A percentile compares a stretch with the other conserved stretches of the same genome.
Evolutionary conservation across 2,888 invertebrate genomes (phyloP).

Genomic region (Flexamia atlantica): DNA sequence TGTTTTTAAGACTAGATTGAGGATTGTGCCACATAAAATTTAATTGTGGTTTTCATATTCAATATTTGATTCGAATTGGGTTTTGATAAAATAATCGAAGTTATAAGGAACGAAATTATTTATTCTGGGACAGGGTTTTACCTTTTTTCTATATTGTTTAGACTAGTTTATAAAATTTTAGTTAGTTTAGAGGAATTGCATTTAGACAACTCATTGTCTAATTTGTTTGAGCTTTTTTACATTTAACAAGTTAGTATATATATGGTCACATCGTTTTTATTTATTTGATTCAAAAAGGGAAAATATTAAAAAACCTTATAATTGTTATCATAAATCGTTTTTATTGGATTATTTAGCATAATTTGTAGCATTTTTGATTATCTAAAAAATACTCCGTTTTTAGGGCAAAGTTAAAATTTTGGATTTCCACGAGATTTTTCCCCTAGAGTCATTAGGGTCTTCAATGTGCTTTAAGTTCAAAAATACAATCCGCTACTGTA

Average conservation of each 20-base stretch:
- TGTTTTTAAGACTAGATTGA: constrained; percentile 58
- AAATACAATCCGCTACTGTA: too few species aligned
- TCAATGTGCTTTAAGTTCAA: too few species aligned
- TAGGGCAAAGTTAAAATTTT: too few species aligned
- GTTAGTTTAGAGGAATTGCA: constrained; percentile 51
- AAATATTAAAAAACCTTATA: too few species aligned
- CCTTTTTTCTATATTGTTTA: constrained; percentile 45
- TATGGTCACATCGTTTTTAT: constrained; percentile 24
- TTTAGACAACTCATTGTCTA: constrained; percentile 51
- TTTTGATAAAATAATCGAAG: not conserved
- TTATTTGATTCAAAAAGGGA: not conserved
- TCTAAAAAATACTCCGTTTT: too few species aligned
- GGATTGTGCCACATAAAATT: constrained; percentile 45
- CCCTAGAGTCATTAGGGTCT: too few species aligned
- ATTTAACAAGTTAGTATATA: constrained; percentile 41
- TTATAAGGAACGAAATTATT: not conserved
- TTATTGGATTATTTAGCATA: too few species aligned
- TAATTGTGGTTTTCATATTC: not conserved
- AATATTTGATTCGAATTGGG: not conserved
- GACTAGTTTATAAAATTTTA: constrained; percentile 51
- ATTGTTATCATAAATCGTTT: too few species aligned
- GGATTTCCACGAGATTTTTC: too few species aligned
- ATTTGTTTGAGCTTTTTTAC: constrained; percentile 54
- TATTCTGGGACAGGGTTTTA: constrained; percentile 13
- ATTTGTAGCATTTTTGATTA: too few species aligned